Evolutionary conservation across 2,113 vertebrate species (phyloP), one percentile per base, ranked within the genome.

Genomic region (Leptodactylus fuscus): DNA sequence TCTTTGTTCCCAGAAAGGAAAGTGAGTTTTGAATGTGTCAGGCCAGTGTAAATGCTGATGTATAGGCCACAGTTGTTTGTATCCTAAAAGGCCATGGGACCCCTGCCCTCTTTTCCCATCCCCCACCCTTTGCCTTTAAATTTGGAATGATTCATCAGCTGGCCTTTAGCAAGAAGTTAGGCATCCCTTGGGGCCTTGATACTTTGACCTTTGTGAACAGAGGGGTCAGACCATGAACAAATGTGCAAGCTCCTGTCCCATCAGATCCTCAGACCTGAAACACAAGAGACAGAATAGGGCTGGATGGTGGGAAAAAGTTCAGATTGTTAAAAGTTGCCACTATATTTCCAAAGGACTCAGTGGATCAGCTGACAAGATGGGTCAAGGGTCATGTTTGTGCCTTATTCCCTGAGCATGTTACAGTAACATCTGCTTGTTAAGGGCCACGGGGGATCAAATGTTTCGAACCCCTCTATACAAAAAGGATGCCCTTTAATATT

Each of bases 371-470:
- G 97, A 98, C 96, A 96, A 87, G 87, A 0, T 1, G 82, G 97
- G 96, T 97, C 96, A 96, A 88, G 90, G 97, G 96, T 96, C 91
- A 55, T 96, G 94, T 97, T 97, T 97, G 94, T 95, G 91, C 95
- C 94, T 91, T 93, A 96, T 95, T 96, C 96, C 93, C 92, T 92
- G 93, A 91, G 92, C 92, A 93, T 92, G 95, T 96, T 98, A 99
- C 97, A 97, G 98, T 99, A 98, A 97, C 96, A 97, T 98, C 96
- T 98, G 95, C 92, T 95, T 96, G 95, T 96, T 95, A 95, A 94
- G 92, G 93, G 93, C 91, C 93, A 93, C 91, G 73, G 83, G 93
- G 92, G 95, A 96, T 92, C 90, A 91, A 95, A 94, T 89, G 88
- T 91, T 95, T 93, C 92, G 96, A 94, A 97, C 95, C 95, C 93